Base-by-base conservation (phyloP, 2,888 invertebrate genomes). In the Cephus pulcher region DNA sequence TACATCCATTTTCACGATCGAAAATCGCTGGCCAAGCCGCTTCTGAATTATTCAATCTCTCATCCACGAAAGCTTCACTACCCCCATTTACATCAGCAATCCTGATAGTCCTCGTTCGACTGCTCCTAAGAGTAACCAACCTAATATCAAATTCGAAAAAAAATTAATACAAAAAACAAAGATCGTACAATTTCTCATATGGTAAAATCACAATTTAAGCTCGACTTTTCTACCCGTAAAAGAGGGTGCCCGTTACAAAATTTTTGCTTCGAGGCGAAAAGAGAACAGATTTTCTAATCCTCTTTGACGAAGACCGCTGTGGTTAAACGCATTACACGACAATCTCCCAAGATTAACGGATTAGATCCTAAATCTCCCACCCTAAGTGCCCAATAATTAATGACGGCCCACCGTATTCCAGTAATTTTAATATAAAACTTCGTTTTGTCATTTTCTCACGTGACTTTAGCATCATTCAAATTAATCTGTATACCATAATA, bases 41-140 rank as follows among this genome's bases (percentile, higher is more conserved):
- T 86, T 85, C 82, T 88, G 89, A 88, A 88, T 88, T 88, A 88
- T 88, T 88, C 89, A 88, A 87, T 87, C 86, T 86, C 83, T 81
- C 82, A 84, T 86, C 88, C 87, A 88, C 85, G 83, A 83, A 84
- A 85, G 85, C 83, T 81, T 83, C 80, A 74, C 76, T 77, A 40
- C 79, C 69, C 40, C 9, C 70, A 81, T 80, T 78, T 74, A 40
- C 76, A 34, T 56, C 75, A 32, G 15, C 56, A 68, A 56, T 68
- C 23, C 12, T 2, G 40, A 40, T 15, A 40, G 15, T 56, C 23
- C 23, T 56, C 33, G 56, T 32, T 30, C 33, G 15, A 33, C 69
- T 40, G 12, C 74, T 34, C 37, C 12, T 34, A 69, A 76, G 74
- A 56, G 40, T 34, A 76, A 78, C 56, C 32, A 78, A 34, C 15